Base-by-base conservation (phyloP, 2,888 invertebrate species). In the Leptopilina syphax region DNA sequence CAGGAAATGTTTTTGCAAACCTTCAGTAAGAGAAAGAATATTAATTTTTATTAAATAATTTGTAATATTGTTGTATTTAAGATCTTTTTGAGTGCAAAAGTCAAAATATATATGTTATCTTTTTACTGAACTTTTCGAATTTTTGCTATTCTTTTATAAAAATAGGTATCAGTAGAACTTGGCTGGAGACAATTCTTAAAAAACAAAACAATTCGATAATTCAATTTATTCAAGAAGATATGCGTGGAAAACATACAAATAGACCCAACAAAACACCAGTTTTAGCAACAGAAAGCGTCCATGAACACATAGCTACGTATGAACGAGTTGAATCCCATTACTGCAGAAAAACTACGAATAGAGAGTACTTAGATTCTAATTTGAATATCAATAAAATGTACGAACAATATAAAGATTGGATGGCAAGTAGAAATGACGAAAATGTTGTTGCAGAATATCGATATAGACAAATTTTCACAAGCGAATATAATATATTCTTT, bases 271-370 rank as follows among this genome's bases (percentile, higher is more conserved):
- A 60, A 60, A 13, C n/a, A 60, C 3, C 60, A 60, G 5, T 18
- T 7, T 18, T n/a, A 18, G 60, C 18, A 7, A 60, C n/a, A 7
- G 41, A 63, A 5, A 65, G 78, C 73, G 77, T 83, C 60, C 66
- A 80, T 65, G 41, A 79, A 13, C 82, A 85, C 54, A 83, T 85
- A 27, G 76, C 77, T 18, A 78, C 80, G 24, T 83, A 83, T 77
- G 80, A 82, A 47, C 76, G 78, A 50, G 73, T 83, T n/a, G 81
- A 82, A 27, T 79, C 81, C 6, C 83, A 81, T 60, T 81, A 82
- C 68, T 82, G 77, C 65, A 67, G 81, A 54, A 60, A 76, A 67
- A 78, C 66, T n/a, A 78, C 76, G 2, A 44, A 60, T n/a, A 80
- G 68, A 67, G 12, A 77, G 34, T 83, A 81, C 76, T 66, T 83